phyloP scores from a whole-genome alignment of 2,113 vertebrate species.

The Suricata suricatta region DNA sequence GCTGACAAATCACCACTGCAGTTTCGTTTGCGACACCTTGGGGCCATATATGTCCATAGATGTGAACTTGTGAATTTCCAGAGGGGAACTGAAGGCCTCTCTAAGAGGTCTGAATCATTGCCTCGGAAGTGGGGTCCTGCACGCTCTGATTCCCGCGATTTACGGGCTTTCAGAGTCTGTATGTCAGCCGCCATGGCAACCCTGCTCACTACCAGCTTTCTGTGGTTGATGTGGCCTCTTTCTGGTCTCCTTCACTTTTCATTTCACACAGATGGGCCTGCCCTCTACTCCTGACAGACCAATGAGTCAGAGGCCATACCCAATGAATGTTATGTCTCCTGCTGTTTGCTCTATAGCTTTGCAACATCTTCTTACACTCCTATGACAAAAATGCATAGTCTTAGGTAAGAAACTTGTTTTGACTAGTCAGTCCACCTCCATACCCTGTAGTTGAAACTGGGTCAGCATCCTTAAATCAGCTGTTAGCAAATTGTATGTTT shows the following conservation, averaged over 20 bases:
- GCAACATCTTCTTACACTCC: background rate
- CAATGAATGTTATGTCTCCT: background rate
- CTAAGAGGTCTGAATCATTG: background rate
- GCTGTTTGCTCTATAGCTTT: background rate
- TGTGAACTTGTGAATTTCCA: constrained; percentile 14
- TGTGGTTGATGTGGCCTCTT: background rate
- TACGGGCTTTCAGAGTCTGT: background rate
- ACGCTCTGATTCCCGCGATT: background rate
- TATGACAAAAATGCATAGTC: background rate
- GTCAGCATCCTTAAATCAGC: background rate
- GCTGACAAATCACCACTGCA: background rate
- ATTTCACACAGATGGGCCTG: background rate
- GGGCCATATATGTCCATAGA: background rate
- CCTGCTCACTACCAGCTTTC: background rate
- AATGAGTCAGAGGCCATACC: background rate
- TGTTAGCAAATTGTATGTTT: background rate
- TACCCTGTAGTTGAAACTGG: background rate
- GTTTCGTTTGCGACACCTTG: background rate
- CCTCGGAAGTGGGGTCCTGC: background rate
- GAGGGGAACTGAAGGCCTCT: background rate
- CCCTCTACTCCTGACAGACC: background rate
- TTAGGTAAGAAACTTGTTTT: constrained; percentile 26
- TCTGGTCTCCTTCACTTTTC: background rate
- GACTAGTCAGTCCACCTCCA: background rate
- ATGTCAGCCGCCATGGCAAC: rapidly evolving